Base-by-base conservation (phyloP, 2,888 invertebrate species). In the Heliconius charithonia region DNA sequence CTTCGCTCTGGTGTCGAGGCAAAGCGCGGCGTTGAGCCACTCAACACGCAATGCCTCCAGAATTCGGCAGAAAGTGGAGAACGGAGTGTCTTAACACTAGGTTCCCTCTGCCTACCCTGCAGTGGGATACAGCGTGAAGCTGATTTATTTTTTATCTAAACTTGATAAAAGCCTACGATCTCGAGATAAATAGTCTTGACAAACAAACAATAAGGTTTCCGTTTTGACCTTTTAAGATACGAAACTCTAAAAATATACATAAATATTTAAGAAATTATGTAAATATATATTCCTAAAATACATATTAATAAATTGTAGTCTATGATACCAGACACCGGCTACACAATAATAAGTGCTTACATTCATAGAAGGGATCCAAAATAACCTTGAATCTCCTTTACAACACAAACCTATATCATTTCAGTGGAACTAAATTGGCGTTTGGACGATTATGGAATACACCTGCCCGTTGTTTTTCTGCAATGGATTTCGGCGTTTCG, bases 381-480 rank as follows among this genome's bases (percentile, higher is more conserved):
- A 16, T 59, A 65, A 76, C 80, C 78, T 81, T 80, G 76, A 80
- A 16, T 4, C 63, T 41, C 29, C 73, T 37, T 76, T 66, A 66
- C n/a, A 59, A 66, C n/a, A 80, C 45, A 79, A 65, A 79, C 76
- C 77, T 73, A 81, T 73, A 78, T 81, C 32, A 73, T 69, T 75
- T 66, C 51, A 72, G 51, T 41, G 69, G 41, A 56, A 29, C 73
- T 62, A 62, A 69, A 76, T 76, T 76, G 76, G 76, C 69, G 41
- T 73, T 37, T 80, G 59, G 79, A 78, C 80, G 81, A 81, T 37
- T 81, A 82, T 75, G 79, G 76, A 56, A 67, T 82, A 70, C 93
- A 93, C 92, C 93, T 93, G 93, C 88, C 87, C 84, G 82, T 81
- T 83, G 87, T 89, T 89, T 90, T 91, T 92, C 87, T 51, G 90